phyloP scores from a whole-genome alignment of 2,797 vertebrate species.

The Cossypha caffra region DNA sequence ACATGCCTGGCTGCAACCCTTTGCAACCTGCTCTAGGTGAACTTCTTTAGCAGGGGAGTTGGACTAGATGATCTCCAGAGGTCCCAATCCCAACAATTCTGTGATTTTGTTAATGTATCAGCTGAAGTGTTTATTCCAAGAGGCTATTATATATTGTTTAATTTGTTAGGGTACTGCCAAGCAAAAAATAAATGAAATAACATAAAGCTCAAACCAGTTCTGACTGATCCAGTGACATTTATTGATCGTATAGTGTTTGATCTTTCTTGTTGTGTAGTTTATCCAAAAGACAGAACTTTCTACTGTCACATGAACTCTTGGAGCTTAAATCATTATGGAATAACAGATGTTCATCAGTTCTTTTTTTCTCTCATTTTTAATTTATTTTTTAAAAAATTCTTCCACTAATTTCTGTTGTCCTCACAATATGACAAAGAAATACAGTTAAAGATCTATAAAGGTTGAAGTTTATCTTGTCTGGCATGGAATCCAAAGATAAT shows the following conservation, averaged over 20 bases:
- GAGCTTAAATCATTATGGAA: neutral
- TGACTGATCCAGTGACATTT: neutral
- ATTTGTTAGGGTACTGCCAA: neutral
- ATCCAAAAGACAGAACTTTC: neutral
- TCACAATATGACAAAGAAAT: neutral
- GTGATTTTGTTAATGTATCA: neutral
- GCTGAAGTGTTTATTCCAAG: neutral
- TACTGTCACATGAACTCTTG: neutral
- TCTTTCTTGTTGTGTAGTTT: neutral
- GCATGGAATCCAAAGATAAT: neutral
- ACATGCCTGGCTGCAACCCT: rapidly evolving
- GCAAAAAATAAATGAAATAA: neutral
- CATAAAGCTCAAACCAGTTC: neutral
- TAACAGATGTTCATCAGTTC: neutral
- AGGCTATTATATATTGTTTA: neutral
- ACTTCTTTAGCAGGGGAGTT: neutral
- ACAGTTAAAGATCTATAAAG: neutral
- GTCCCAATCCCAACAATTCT: neutral
- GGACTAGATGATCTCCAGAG: neutral
- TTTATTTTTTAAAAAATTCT: too few species aligned
- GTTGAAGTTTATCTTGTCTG: neutral
- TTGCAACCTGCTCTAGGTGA: neutral
- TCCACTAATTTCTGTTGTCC: neutral
- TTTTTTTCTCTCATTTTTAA: neutral
- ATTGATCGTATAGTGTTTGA: neutral